A percentile compares a stretch with the other conserved stretches of the same genome.
Conservation (phyloP, 2,888 invertebrate genomes). For the Philopedon plagiatum region DNA sequence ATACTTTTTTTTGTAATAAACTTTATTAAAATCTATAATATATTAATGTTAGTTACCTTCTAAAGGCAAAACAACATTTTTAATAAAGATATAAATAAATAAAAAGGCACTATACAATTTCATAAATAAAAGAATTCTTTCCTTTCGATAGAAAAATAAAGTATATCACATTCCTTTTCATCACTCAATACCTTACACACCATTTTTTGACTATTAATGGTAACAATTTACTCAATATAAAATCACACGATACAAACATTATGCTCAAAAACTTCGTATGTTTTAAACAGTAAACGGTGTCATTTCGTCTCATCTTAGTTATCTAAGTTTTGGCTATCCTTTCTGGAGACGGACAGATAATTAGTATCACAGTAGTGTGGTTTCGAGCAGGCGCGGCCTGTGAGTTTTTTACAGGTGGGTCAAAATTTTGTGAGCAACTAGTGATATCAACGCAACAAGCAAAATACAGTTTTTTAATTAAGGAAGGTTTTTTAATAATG, state of each 20-base stretch:
- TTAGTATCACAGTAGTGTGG: no score
- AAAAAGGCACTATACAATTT: conserved; percentile 67
- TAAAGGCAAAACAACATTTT: conserved; percentile 63
- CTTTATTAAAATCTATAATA: conserved; percentile 64
- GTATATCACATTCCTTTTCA: conserved; percentile 67
- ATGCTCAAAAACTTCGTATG: no score
- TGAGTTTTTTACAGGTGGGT: no score
- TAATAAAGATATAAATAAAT: conserved; percentile 63
- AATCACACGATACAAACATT: conserved; percentile 11
- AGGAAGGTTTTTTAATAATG: no score
- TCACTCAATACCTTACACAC: conserved; percentile 49
- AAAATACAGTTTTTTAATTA: no score
- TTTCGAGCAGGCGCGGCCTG: no score
- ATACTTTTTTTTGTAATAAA: conserved; percentile 54
- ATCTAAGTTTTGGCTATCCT: no score
- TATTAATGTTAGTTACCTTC: conserved; percentile 59
- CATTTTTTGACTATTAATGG: conserved; percentile 38
- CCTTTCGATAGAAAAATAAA: conserved; percentile 66
- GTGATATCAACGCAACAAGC: no score
- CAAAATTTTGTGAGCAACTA: no score
- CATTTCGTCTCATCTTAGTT: no score
- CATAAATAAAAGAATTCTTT: conserved; percentile 60
- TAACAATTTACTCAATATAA: conserved; percentile 26
- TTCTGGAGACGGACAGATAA: no score
- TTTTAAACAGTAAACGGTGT: no score